Percentiles rank a stretch among this genome's conserved stretches.
phyloP scores from a whole-genome alignment of 2,888 invertebrate genomes.

The Drosophila koepferae region DNA sequence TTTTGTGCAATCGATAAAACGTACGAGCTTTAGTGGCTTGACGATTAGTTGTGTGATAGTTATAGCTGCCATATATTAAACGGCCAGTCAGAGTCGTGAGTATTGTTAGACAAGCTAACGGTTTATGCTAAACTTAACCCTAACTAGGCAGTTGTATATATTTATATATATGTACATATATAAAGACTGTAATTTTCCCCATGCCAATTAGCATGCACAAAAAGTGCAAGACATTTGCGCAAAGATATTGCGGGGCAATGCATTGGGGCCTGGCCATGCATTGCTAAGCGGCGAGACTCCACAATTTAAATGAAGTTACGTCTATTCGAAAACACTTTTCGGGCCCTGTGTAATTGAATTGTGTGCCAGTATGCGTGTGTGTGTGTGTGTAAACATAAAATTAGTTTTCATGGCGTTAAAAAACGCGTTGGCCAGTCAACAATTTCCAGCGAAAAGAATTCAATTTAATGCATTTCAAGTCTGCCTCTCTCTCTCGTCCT shows the following conservation, averaged over 20 bases:
- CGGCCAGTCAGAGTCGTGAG: conserved; percentile 61
- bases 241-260: conserved; percentile 54
- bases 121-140: conserved; percentile 63
- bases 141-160: conserved; percentile 17
- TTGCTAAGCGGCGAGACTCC: conserved; percentile 56
- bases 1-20: conserved; percentile 52
- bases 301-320: conserved; percentile 74
- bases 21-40: conserved; percentile 44
- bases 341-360: conserved; percentile 72
- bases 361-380: conserved; percentile 35
- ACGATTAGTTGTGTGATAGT: conserved; percentile 61
- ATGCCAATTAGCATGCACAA: conserved; percentile 74
- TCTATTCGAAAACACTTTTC: conserved; percentile 58
- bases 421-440: conserved; percentile 66
- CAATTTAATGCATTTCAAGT: conserved; percentile 74
- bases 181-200: conserved; percentile 29
- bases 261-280: conserved; percentile 68
- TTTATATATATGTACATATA: background rate
- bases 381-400: conserved; percentile 72
- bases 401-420: conserved; percentile 81
- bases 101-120: conserved; percentile 56
- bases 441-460: conserved; percentile 67
- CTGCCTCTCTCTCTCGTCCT: conserved; percentile 21
- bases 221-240: conserved; percentile 73
- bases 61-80: conserved; percentile 71